Percentiles rank a stretch among this genome's conserved stretches.
phyloP scores from a whole-genome alignment of 2,113 vertebrate genomes.

The Epinephelus fuscoguttatus region DNA sequence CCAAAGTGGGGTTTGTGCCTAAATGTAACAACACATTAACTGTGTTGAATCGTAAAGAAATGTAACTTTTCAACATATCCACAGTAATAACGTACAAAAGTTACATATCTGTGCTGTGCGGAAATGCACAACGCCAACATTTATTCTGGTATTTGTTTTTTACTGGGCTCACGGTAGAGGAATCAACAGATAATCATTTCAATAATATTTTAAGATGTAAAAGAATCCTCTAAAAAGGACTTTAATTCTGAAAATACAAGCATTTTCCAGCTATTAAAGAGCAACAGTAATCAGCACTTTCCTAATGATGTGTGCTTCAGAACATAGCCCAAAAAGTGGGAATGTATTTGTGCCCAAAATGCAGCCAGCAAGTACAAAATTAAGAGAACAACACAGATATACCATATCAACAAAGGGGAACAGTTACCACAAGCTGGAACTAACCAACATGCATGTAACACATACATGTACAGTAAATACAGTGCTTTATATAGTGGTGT shows the following conservation, averaged over 20 bases:
- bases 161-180: background rate
- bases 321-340: background rate
- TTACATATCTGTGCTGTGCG: too few species aligned
- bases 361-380: background rate
- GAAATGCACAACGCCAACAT: too few species aligned
- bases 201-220: too few species aligned
- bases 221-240: background rate
- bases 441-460: slow-evolving; percentile 23
- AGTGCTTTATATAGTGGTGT: background rate
- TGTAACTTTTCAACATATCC: too few species aligned
- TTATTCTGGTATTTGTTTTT: too few species aligned
- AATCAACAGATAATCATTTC: too few species aligned
- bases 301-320: background rate
- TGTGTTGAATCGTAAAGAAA: too few species aligned
- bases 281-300: too few species aligned
- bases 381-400: background rate
- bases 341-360: background rate
- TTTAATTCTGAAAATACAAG: background rate
- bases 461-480: slow-evolving; percentile 22
- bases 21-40: too few species aligned
- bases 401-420: background rate
- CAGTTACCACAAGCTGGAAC: background rate
- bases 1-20: too few species aligned
- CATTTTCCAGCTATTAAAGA: background rate
- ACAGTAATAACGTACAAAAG: too few species aligned